Evolutionary conservation across 2,113 vertebrate species (phyloP).

Genomic region (Gymnarchus niloticus): DNA sequence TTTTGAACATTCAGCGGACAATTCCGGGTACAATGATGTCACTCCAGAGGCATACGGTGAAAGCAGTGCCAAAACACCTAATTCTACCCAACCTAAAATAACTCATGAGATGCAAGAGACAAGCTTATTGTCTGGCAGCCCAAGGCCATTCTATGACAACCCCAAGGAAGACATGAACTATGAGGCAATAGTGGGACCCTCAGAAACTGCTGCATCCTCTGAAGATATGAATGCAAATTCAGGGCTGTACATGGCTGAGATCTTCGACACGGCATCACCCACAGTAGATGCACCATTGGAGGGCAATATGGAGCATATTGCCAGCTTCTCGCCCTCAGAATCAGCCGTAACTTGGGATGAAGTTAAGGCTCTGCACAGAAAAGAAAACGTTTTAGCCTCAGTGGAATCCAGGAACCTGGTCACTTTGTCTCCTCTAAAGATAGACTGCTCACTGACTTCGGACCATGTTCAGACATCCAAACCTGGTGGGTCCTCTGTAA

Average conservation of each 20-base stretch:
- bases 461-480: not conserved
- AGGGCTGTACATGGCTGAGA: not conserved
- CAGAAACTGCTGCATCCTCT: not conserved
- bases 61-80: constrained; percentile 15
- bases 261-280: constrained; percentile 2
- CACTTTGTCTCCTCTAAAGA: constrained; percentile 11
- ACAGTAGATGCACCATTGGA: constrained; percentile 4
- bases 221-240: constrained; percentile 22
- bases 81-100: constrained; percentile 33
- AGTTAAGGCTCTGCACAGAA: constrained; percentile 13
- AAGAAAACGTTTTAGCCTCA: not conserved
- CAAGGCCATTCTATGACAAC: not conserved
- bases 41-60: constrained; percentile 16
- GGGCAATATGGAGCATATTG: constrained; percentile 26
- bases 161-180: not conserved
- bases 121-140: constrained; percentile 8
- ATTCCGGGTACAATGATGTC: constrained; percentile 5
- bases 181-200: constrained; percentile 26
- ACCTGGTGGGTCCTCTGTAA: constrained; percentile 32
- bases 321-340: not conserved
- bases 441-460: constrained; percentile 11
- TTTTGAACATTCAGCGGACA: constrained; percentile 26
- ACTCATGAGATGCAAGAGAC: not conserved
- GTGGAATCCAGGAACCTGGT: constrained; percentile 11
- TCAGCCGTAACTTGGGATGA: not conserved